phyloP scores from a whole-genome alignment of 2,113 vertebrate genomes.

The Vidua chalybeata region DNA sequence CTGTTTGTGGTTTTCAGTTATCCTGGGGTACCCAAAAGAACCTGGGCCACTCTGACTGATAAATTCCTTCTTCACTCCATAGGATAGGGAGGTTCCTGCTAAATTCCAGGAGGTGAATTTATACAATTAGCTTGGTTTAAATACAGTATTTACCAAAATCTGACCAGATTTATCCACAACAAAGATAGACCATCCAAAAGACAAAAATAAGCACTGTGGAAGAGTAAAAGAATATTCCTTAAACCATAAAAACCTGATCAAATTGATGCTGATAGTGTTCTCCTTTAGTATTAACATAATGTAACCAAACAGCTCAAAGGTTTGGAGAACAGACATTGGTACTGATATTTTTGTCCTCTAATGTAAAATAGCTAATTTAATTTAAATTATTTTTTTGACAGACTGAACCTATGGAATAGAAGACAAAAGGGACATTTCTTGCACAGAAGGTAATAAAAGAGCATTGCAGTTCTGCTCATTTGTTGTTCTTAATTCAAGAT shows the following conservation, averaged over 20 bases:
- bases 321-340: background rate
- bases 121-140: background rate
- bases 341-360: background rate
- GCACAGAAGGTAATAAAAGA: slow-evolving; percentile 66
- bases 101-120: background rate
- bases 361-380: background rate
- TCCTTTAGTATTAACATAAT: background rate
- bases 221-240: background rate
- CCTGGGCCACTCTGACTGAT: background rate
- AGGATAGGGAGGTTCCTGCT: background rate
- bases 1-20: background rate
- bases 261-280: background rate
- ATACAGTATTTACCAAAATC: background rate
- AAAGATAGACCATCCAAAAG: background rate
- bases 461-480: background rate
- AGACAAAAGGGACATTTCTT: slow-evolving; percentile 20
- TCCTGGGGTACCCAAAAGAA: background rate
- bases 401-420: slow-evolving; percentile 78
- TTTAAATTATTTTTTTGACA: slow-evolving; percentile 50
- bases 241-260: background rate
- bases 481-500: background rate
- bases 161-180: background rate
- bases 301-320: background rate
- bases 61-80: background rate
- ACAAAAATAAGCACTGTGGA: background rate